Percentiles rank a stretch among this genome's conserved stretches.
phyloP scores from a whole-genome alignment of 2,888 invertebrate species.

The Stenotaenia linearis region DNA sequence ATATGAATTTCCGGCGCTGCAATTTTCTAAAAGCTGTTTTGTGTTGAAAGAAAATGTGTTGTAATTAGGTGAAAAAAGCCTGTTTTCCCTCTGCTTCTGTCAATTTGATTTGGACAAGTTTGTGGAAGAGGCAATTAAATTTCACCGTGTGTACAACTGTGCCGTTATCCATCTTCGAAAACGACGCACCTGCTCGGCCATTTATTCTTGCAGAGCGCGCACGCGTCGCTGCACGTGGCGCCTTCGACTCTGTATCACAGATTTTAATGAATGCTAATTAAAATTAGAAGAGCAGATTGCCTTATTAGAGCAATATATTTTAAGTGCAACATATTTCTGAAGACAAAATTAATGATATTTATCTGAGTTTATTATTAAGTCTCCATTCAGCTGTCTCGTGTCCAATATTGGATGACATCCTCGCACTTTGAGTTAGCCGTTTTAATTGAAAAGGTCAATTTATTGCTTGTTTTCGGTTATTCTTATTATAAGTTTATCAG shows the following conservation, averaged over 20 bases:
- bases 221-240: neutral
- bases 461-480: no score
- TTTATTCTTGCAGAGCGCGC: neutral
- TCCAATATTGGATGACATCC: no score
- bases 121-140: neutral
- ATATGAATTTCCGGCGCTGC: neutral
- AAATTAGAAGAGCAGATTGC: neutral
- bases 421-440: no score
- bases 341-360: neutral
- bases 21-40: neutral
- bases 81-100: neutral
- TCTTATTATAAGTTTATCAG: no score
- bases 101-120: neutral
- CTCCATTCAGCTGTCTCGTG: neutral
- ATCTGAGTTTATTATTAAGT: neutral
- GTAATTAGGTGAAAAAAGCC: neutral
- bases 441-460: no score
- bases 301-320: neutral
- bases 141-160: neutral
- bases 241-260: neutral
- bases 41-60: neutral
- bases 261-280: neutral
- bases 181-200: neutral
- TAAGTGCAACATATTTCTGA: neutral
- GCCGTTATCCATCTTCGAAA: neutral